A percentile compares a stretch with the other conserved stretches of the same genome.
These are phyloP conservation scores for Seriola aureovittata DNA, from an alignment of 2,113 vertebrate species.

Conservation along the genomic window DNA sequence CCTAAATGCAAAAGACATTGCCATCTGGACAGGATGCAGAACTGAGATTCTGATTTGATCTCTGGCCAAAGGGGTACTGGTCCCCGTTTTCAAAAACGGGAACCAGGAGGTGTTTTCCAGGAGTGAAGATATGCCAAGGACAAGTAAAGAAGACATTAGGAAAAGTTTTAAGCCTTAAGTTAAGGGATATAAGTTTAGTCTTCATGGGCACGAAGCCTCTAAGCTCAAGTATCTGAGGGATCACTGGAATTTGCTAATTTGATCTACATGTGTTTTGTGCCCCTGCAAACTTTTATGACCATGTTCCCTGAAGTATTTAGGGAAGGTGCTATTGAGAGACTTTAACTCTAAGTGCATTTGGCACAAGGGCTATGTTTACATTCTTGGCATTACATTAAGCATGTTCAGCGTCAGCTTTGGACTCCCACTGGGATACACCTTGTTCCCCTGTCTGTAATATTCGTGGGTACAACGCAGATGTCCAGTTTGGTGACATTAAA, in stretches of 20 bases:
- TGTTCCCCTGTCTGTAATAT: constrained; percentile 13
- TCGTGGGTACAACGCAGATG: background rate
- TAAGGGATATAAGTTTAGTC: background rate
- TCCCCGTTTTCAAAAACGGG: background rate
- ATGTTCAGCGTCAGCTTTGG: constrained; percentile 1
- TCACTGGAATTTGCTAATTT: constrained; percentile 6
- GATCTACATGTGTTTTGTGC: constrained; percentile 8
- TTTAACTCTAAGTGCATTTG: background rate
- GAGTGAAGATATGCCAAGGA: background rate
- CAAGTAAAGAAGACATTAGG: background rate
- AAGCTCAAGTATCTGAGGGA: background rate
- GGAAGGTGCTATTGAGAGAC: background rate
- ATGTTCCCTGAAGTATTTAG: background rate
- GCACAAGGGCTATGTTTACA: constrained; percentile 20
- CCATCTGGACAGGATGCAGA: constrained; percentile 4
- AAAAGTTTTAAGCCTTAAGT: background rate
- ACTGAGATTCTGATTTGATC: background rate
- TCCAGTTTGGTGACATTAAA: background rate
- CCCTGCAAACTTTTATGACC: background rate
- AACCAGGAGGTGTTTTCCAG: constrained; percentile 1
- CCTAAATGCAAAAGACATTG: background rate
- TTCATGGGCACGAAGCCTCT: background rate
- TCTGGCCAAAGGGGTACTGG: background rate
- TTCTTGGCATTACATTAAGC: constrained; percentile 25
- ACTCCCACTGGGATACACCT: background rate